Percentiles rank a stretch among this genome's conserved stretches.
Evolutionary conservation across 2,888 invertebrate genomes (phyloP).

Genomic region (Plagiodera versicolora): DNA sequence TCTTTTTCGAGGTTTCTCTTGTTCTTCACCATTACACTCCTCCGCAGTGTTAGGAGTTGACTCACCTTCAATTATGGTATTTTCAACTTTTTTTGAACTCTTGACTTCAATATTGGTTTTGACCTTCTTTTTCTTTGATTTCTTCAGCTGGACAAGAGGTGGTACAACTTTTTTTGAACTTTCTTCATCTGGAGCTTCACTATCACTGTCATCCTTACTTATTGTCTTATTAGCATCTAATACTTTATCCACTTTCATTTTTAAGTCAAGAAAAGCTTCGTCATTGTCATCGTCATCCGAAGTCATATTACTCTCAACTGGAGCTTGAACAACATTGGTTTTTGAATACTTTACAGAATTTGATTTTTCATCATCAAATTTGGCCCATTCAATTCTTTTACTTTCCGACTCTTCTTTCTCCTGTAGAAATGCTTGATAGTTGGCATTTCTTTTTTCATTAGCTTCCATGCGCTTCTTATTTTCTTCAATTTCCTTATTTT

Average conservation of each 20-base stretch:
- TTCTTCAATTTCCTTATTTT: slow-evolving; percentile 57
- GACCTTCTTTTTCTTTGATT: slow-evolving; percentile 36
- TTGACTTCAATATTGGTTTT: slow-evolving; percentile 35
- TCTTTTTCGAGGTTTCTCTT: slow-evolving; percentile 10
- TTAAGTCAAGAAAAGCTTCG: slow-evolving; percentile 28
- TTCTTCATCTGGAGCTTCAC: slow-evolving; percentile 41
- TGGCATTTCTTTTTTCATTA: slow-evolving; percentile 36
- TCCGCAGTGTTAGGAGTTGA: slow-evolving; percentile 25
- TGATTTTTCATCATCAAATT: slow-evolving; percentile 53
- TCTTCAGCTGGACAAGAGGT: slow-evolving; percentile 34
- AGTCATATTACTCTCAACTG: background rate
- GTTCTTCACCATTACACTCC: slow-evolving; percentile 1
- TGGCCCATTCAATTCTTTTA: slow-evolving; percentile 60
- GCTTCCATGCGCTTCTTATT: slow-evolving; percentile 56
- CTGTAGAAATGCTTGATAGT: slow-evolving; percentile 43
- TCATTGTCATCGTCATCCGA: slow-evolving; percentile 23
- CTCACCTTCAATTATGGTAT: slow-evolving; percentile 12
- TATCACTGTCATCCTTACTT: slow-evolving; percentile 19
- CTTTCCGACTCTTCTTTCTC: slow-evolving; percentile 56
- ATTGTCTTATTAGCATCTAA: slow-evolving; percentile 19
- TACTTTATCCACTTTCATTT: slow-evolving; percentile 29
- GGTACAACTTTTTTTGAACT: slow-evolving; percentile 38
- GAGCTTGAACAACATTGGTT: slow-evolving; percentile 11
- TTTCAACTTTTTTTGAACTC: slow-evolving; percentile 13
- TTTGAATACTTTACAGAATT: slow-evolving; percentile 16